Evolutionary conservation across 2,797 vertebrate genomes (phyloP).

Genomic region (Muscicapa comitata): DNA sequence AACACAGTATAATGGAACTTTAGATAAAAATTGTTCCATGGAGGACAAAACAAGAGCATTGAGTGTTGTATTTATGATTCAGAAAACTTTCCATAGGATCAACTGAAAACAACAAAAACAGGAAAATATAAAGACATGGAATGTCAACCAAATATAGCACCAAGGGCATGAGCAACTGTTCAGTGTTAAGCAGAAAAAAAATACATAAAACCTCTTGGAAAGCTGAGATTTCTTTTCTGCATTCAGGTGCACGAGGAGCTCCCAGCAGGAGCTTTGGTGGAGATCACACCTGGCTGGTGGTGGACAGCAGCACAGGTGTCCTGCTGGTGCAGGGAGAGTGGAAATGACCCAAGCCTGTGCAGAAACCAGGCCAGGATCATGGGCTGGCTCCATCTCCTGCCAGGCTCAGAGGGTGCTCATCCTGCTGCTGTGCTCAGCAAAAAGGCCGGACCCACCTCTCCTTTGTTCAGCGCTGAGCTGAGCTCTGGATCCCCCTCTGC

Average conservation of each 20-base stretch:
- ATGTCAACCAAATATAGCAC: background rate
- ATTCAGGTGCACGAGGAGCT: background rate
- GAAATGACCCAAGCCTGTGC: background rate
- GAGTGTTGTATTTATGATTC: background rate
- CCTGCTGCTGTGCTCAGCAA: background rate
- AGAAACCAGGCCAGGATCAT: rapidly evolving
- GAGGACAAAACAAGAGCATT: background rate
- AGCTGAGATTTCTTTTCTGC: background rate
- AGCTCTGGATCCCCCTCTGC: background rate
- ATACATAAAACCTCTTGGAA: background rate
- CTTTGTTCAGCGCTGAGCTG: rapidly evolving
- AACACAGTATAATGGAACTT: background rate
- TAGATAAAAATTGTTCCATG: background rate
- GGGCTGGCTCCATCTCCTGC: rapidly evolving
- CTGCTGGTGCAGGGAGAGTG: background rate
- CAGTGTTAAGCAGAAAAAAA: background rate
- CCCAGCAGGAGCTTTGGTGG: background rate
- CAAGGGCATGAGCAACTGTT: background rate
- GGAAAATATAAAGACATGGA: background rate
- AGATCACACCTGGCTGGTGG: rapidly evolving
- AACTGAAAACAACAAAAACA: background rate
- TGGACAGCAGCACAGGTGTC: background rate
- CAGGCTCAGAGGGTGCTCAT: background rate
- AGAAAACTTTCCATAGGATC: background rate
- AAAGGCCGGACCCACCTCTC: background rate